Base-by-base conservation (phyloP, 1,140 invertebrate species). In the Ganaspis sp. region DNA sequence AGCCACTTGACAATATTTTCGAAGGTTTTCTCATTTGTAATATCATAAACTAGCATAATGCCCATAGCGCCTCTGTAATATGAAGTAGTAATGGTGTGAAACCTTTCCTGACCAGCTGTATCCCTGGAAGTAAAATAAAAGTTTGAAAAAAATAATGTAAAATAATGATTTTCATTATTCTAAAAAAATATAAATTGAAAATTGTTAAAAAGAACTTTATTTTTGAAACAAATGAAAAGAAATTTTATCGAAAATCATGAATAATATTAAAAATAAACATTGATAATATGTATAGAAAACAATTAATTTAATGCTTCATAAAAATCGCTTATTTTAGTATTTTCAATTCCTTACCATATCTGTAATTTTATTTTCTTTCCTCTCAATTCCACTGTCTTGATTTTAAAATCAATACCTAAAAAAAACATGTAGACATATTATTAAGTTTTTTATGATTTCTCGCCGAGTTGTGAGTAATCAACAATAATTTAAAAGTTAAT, bases 1-100 rank as follows among this genome's bases (percentile, higher is more conserved):
- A 99, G 94, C 98, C 98, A 99, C 92, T 99, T 99, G 38, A 98
- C 96, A 85, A 99, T 99, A 92, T 99, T 99, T 92, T 99, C 98
- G 93, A 99, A 99, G 81, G 97, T 98, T 91, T 98, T 99, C 87
- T 97, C 96, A 93, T 98, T 98, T 86, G 98, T 99, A 88, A 99
- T 98, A 93, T 99, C 98, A 92, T 99, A 99, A 70, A 99, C 97
- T 82, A 99, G 93, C 97, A 99, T 99, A 84, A 99, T 99, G 49
- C 98, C 98, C 98, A 99, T 99, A 42, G 98, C 98, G 70, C 98
- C 98, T 89, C 98, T 94, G 90, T 99, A 99, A 88, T 99, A 99
- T 8, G 98, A 98, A 70, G 98, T 99, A 64, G 98, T 99, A 84
- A 99, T 99, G 79, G 98, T 99, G 91, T 98, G 96, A 91, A 99